Percentiles rank a stretch among this genome's conserved stretches.
Conservation (phyloP, 2,888 invertebrate genomes). For the Dermolepida albohirtum region DNA sequence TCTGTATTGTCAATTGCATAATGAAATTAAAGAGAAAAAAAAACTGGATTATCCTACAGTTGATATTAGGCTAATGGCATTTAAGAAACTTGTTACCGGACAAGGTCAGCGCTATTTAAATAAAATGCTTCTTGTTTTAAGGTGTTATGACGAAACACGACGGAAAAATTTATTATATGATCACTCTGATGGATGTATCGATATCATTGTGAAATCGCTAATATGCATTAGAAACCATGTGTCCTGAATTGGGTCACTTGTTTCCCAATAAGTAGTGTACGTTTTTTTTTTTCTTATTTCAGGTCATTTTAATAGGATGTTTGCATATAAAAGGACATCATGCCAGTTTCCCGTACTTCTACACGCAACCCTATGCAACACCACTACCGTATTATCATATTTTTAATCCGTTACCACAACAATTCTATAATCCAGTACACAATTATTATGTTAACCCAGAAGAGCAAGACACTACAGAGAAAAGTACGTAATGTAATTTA, state of each 20-base stretch:
- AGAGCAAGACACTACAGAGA: too few relatives aligned
- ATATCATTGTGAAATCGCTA: too few relatives aligned
- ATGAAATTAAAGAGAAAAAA: neutral
- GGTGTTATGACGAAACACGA: neutral
- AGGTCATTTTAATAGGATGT: too few relatives aligned
- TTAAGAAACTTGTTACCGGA: constrained; percentile 20
- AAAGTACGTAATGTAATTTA: too few relatives aligned
- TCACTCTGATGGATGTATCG: neutral
- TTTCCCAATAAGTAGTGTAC: neutral
- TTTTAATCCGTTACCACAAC: neutral
- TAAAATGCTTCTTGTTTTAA: neutral
- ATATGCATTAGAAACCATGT: neutral
- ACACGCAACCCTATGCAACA: neutral
- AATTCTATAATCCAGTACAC: neutral
- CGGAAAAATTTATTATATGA: constrained; percentile 2
- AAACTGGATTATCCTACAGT: constrained; percentile 31
- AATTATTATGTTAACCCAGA: neutral
- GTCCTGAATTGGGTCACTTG: neutral
- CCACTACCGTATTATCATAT: too few relatives aligned
- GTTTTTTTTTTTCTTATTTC: neutral
- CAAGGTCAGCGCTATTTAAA: constrained; percentile 6
- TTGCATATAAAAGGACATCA: too few relatives aligned
- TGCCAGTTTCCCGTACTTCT: neutral
- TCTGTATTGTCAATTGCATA: neutral
- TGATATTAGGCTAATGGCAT: constrained; percentile 16